Percentiles rank a stretch among this genome's conserved stretches.
Evolutionary conservation across 1,140 invertebrate genomes (phyloP).

Genomic region (Pararge aegeria): DNA sequence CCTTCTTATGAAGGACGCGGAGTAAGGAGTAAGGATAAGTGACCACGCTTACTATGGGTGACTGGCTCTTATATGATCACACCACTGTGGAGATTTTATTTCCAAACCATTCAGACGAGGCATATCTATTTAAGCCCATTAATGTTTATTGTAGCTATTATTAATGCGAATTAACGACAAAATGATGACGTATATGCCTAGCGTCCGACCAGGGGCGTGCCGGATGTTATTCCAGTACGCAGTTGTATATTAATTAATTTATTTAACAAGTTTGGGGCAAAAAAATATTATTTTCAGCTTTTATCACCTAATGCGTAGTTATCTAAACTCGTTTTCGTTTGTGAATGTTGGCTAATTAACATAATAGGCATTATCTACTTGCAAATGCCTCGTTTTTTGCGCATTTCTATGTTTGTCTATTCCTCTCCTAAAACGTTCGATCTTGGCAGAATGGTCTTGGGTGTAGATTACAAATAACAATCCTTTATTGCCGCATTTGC

Average conservation of each 20-base stretch:
- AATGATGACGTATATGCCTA: neutral
- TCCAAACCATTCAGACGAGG: no score
- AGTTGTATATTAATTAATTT: slow-evolving; percentile 17
- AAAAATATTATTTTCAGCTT: slow-evolving; percentile 12
- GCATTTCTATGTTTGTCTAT: neutral
- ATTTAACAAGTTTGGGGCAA: slow-evolving; percentile 4
- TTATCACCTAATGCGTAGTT: neutral
- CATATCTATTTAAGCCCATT: no score
- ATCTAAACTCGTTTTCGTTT: neutral
- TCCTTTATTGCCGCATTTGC: no score
- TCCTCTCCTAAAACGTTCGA: no score
- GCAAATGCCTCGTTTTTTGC: neutral
- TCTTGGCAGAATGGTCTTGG: no score
- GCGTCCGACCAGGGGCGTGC: slow-evolving; percentile 8
- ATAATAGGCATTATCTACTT: neutral
- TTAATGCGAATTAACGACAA: neutral
- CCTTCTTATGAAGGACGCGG: no score
- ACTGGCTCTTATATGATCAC: no score
- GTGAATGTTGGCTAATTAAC: neutral
- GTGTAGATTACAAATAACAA: no score
- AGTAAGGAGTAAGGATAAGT: no score
- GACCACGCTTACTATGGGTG: no score
- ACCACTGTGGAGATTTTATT: no score
- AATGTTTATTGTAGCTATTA: no score
- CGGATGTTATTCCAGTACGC: slow-evolving; percentile 16